Evolutionary conservation across 1,140 invertebrate species (phyloP).

Genomic region (Agrypnia vestita): DNA sequence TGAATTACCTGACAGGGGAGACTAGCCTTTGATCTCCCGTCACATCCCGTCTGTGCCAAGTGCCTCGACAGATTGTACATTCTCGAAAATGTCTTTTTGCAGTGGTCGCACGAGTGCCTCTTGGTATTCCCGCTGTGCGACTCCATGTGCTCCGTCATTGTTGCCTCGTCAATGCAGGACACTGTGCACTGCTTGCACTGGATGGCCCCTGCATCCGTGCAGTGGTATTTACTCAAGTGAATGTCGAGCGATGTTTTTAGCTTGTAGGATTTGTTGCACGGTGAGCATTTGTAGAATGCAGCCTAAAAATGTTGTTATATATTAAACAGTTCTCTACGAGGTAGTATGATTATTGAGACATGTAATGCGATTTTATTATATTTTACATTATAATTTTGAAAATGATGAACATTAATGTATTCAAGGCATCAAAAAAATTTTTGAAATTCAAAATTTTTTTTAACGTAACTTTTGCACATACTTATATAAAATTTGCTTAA

Average conservation of each 20-base stretch:
- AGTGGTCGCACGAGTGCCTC: constrained; percentile 66
- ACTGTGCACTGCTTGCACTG: constrained; percentile 36
- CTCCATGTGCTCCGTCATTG: constrained; percentile 37
- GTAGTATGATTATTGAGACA: too few relatives aligned
- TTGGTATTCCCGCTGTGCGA: neutral
- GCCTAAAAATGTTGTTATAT: constrained; percentile 62
- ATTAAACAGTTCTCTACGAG: too few relatives aligned
- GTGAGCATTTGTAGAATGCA: constrained; percentile 69
- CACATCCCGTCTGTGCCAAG: constrained; percentile 82
- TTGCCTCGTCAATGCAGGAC: constrained; percentile 30
- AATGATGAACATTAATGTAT: too few relatives aligned
- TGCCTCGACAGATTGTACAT: constrained; percentile 86
- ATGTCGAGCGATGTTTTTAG: constrained; percentile 32
- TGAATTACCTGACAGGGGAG: constrained; percentile 76
- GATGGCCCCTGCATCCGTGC: constrained; percentile 12
- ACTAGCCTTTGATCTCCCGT: constrained; percentile 74
- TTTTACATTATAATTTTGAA: too few relatives aligned
- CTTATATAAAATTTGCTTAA: too few relatives aligned
- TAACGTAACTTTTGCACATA: too few relatives aligned
- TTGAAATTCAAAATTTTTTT: too few relatives aligned
- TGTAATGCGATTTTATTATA: too few relatives aligned
- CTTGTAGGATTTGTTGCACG: constrained; percentile 50
- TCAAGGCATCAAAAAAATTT: too few relatives aligned
- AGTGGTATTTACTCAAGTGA: constrained; percentile 50
- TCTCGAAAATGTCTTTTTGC: constrained; percentile 80